These are phyloP conservation scores for Brachyptera putata DNA, from an alignment of 2,888 invertebrate species.

Conservation along the genomic window DNA sequence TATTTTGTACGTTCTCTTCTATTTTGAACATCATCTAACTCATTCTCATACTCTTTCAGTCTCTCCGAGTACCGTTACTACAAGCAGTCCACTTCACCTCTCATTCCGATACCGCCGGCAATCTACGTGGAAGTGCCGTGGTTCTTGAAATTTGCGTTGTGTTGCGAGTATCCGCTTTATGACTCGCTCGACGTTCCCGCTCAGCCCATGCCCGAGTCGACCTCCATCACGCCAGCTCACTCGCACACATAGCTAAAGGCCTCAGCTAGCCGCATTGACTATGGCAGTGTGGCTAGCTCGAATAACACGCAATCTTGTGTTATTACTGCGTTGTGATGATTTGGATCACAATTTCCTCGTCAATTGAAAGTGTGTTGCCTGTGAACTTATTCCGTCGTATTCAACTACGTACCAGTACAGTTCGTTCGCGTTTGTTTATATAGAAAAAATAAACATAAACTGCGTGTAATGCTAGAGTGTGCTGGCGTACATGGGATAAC, in stretches of 20 bases:
- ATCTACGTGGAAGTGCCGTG: conserved; percentile 83
- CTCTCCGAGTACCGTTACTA: conserved; percentile 82
- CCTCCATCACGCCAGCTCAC: conserved; percentile 64
- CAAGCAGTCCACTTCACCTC: conserved; percentile 81
- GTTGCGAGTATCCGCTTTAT: conserved; percentile 87
- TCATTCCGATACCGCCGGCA: conserved; percentile 83
- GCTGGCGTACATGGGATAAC: too few relatives aligned
- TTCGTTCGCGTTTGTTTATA: too few relatives aligned
- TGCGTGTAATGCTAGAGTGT: too few relatives aligned
- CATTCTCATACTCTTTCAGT: conserved; percentile 54
- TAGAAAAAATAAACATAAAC: too few relatives aligned
- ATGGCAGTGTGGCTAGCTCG: conserved; percentile 23
- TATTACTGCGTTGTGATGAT: conserved; percentile 17
- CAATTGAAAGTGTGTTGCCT: too few relatives aligned
- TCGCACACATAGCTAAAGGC: conserved; percentile 66
- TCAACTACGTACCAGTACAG: too few relatives aligned
- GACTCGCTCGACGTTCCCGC: conserved; percentile 63
- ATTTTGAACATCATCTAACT: too few relatives aligned
- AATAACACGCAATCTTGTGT: conserved; percentile 20
- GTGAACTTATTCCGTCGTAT: too few relatives aligned
- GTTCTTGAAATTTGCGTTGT: conserved; percentile 75
- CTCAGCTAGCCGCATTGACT: conserved; percentile 27
- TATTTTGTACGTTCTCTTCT: too few relatives aligned
- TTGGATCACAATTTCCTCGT: too few relatives aligned
- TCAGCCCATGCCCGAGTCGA: conserved; percentile 62